Conservation (phyloP, 2,888 invertebrate genomes). For the Drosophila fulvimacula region DNA sequence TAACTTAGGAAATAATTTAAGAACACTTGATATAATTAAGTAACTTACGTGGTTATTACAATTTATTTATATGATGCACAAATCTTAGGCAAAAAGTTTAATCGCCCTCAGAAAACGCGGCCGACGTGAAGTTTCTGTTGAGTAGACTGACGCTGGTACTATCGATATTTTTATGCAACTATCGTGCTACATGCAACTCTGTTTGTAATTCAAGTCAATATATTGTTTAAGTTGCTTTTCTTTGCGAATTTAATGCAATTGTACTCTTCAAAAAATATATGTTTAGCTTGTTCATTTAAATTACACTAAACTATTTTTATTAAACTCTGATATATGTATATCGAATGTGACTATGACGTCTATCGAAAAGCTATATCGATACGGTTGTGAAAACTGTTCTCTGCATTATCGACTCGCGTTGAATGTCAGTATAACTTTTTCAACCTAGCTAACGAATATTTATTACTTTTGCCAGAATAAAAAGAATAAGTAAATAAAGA, state of each 20-base stretch:
- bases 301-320: neutral
- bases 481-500: neutral
- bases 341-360: slow-evolving; percentile 2
- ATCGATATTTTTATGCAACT: slow-evolving; percentile 40
- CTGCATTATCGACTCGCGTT: slow-evolving; percentile 19
- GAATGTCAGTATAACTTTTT: slow-evolving; percentile 22
- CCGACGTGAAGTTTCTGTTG: slow-evolving; percentile 49
- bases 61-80: slow-evolving; percentile 35
- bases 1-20: neutral
- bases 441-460: slow-evolving; percentile 9
- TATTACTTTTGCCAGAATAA: neutral
- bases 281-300: neutral
- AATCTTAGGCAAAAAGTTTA: slow-evolving; percentile 35
- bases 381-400: neutral
- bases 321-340: slow-evolving; percentile 3
- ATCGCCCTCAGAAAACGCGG: slow-evolving; percentile 57
- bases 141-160: slow-evolving; percentile 53
- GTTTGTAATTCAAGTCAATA: neutral
- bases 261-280: neutral
- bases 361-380: slow-evolving; percentile 17
- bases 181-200: slow-evolving; percentile 30
- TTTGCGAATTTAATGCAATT: neutral
- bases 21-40: neutral
- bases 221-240: neutral
- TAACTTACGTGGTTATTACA: slow-evolving; percentile 47